phyloP scores from a whole-genome alignment of 2,797 vertebrate genomes.

The Falco biarmicus region DNA sequence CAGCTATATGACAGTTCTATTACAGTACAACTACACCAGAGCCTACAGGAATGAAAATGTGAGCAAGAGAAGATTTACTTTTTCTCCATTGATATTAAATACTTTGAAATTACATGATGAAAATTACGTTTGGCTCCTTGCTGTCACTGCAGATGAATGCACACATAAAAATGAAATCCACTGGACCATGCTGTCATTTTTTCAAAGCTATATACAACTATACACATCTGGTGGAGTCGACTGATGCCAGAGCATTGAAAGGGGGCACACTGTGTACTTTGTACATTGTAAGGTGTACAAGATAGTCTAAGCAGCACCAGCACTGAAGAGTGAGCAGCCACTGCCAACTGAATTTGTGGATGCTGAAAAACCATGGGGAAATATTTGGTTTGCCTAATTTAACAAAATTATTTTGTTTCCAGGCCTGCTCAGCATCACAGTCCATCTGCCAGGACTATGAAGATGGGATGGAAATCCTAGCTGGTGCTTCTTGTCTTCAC shows the following conservation, averaged over 20 bases:
- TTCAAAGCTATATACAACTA: not conserved
- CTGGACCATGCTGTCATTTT: not conserved
- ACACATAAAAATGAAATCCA: slow-evolving; percentile 18
- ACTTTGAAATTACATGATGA: not conserved
- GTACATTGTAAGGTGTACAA: rapidly evolving
- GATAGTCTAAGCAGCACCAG: not conserved
- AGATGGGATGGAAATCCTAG: not conserved
- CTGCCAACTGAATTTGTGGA: not conserved
- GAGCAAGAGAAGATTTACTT: not conserved
- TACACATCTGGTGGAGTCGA: not conserved
- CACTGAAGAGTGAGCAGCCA: not conserved
- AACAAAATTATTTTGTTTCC: not conserved
- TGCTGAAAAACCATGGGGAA: not conserved
- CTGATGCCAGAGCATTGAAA: not conserved
- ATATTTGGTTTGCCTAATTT: not conserved
- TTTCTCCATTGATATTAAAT: not conserved
- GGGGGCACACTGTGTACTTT: rapidly evolving
- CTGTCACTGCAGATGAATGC: not conserved
- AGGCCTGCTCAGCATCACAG: not conserved
- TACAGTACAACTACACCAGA: not conserved
- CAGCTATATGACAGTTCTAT: not conserved
- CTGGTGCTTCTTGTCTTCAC: not conserved
- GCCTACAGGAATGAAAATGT: not conserved
- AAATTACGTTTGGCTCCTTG: not conserved
- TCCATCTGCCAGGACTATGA: not conserved